Evolutionary conservation across 2,113 vertebrate genomes (phyloP).

Genomic region (Cheirogaleus medius): DNA sequence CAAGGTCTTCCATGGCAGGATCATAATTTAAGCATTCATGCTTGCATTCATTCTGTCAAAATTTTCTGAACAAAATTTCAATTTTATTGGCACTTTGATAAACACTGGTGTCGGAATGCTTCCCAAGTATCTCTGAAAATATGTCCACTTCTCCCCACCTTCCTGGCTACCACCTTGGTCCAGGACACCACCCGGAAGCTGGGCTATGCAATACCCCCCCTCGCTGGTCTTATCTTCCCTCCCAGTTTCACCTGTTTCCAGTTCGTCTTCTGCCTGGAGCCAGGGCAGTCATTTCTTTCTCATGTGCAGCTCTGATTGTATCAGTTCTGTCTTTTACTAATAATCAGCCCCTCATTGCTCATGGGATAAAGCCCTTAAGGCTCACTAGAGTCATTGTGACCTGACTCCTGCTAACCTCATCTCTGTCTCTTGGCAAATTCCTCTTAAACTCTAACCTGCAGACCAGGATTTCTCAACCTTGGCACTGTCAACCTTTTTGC

Average conservation of each 20-base stretch:
- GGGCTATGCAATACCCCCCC: accelerated
- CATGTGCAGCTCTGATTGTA: not conserved
- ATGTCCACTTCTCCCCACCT: not conserved
- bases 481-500: not conserved
- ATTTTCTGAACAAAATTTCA: no score
- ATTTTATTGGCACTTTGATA: not conserved
- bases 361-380: accelerated
- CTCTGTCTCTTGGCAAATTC: not conserved
- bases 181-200: not conserved
- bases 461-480: not conserved
- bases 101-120: no score
- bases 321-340: not conserved
- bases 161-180: not conserved
- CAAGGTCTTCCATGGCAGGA: not conserved
- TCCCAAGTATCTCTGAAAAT: not conserved
- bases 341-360: not conserved
- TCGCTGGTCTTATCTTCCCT: not conserved
- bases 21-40: not conserved
- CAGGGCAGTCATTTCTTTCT: not conserved
- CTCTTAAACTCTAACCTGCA: not conserved
- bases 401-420: not conserved
- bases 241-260: accelerated
- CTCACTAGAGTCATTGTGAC: not conserved
- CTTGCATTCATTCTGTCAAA: not conserved
- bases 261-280: not conserved